Percentiles rank a stretch among this genome's conserved stretches.
phyloP scores from a whole-genome alignment of 2,797 vertebrate genomes.

The Sylvilagus floridanus region DNA sequence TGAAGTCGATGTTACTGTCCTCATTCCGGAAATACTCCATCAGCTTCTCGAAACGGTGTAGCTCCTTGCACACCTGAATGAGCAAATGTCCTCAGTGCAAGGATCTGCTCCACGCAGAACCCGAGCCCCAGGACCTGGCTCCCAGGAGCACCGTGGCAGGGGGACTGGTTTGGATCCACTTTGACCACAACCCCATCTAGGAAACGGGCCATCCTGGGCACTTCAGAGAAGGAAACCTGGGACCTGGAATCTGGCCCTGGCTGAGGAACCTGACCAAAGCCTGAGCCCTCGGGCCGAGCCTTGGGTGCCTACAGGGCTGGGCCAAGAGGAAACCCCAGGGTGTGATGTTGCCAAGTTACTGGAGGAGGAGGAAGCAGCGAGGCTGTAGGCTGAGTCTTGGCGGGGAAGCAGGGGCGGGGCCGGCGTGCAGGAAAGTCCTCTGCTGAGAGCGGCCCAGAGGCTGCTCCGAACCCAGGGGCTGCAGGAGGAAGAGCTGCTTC shows the following conservation, averaged over 20 bases:
- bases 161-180: neutral
- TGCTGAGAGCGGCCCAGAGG: constrained; percentile 48
- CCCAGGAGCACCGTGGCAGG: constrained; percentile 31
- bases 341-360: neutral
- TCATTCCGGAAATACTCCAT: constrained; percentile 98
- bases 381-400: neutral
- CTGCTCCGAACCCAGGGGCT: constrained; percentile 67
- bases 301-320: neutral
- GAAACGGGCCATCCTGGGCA: neutral
- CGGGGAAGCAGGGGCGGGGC: neutral
- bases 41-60: constrained; percentile 97
- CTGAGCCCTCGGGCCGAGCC: neutral
- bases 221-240: constrained; percentile 1
- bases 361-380: neutral
- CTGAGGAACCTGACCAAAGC: neutral
- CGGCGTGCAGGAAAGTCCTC: constrained; percentile 58
- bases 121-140: neutral
- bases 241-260: neutral
- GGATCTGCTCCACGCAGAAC: neutral
- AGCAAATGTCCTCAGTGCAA: constrained; percentile 37
- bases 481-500: constrained; percentile 80
- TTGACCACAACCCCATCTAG: constrained; percentile 1
- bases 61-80: constrained; percentile 96
- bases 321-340: neutral
- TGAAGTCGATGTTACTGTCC: constrained; percentile 98